Percentiles rank a stretch among this genome's conserved stretches.
Evolutionary conservation across 2,888 invertebrate species (phyloP).

Genomic region (Drosophila falleni): DNA sequence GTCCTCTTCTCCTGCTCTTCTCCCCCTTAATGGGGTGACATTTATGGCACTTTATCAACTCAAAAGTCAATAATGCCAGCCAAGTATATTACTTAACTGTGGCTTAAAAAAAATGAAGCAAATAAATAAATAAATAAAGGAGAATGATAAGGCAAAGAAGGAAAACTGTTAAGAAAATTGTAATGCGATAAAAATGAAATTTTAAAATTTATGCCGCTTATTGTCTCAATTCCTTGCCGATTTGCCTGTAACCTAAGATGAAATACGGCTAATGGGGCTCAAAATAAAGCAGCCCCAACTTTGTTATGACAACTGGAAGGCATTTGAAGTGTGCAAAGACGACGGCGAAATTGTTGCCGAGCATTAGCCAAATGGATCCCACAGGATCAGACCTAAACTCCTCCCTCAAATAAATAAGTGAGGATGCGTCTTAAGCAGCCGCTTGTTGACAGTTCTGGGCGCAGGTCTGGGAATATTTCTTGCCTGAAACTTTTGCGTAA

Average conservation of each 20-base stretch:
- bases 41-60: constrained; percentile 83
- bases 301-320: constrained; percentile 79
- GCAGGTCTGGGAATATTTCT: constrained; percentile 61
- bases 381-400: constrained; percentile 57
- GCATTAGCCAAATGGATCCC: constrained; percentile 80
- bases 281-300: constrained; percentile 28
- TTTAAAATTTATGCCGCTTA: constrained; percentile 79
- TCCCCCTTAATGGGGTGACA: constrained; percentile 81
- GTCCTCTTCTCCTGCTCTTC: neutral
- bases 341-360: constrained; percentile 59
- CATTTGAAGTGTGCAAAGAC: constrained; percentile 64
- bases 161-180: constrained; percentile 65
- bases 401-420: constrained; percentile 8
- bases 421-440: constrained; percentile 51
- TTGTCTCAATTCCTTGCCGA: constrained; percentile 64
- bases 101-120: constrained; percentile 55
- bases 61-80: constrained; percentile 77
- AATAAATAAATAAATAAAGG: constrained; percentile 4
- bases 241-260: constrained; percentile 56
- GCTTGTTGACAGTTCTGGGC: constrained; percentile 68
- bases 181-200: constrained; percentile 81
- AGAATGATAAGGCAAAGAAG: constrained; percentile 11
- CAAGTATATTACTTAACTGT: constrained; percentile 72
- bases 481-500: constrained; percentile 64
- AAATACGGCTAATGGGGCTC: constrained; percentile 57